These are phyloP conservation scores for Pseudochaenichthys georgianus DNA, from an alignment of 2,797 vertebrate genomes.

Conservation along the genomic window DNA sequence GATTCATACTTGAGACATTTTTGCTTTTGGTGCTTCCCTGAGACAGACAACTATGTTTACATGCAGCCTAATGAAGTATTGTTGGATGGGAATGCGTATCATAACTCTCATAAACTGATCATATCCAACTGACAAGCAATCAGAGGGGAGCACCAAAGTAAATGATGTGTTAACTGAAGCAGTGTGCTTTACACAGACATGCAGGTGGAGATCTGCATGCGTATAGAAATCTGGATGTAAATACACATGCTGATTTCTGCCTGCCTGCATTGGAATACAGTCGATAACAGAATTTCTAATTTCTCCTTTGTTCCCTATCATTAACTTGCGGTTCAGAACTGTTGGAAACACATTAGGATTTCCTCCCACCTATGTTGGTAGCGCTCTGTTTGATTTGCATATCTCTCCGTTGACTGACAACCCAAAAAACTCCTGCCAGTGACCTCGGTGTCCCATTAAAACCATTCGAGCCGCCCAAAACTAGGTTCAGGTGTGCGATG, in stretches of 20 bases:
- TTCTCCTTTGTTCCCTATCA: neutral
- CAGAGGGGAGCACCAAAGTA: conserved; percentile 11
- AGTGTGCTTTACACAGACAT: neutral
- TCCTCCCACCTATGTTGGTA: conserved; percentile 42
- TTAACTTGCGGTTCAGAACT: conserved; percentile 7
- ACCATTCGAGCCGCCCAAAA: neutral
- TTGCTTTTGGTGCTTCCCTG: conserved; percentile 12
- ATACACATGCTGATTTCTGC: neutral
- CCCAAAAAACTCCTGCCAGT: conserved; percentile 37
- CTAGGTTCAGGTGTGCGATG: conserved; percentile 10
- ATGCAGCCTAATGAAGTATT: conserved; percentile 27
- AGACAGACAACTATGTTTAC: conserved; percentile 33
- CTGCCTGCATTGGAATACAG: conserved; percentile 20
- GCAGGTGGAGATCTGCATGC: neutral
- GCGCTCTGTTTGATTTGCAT: conserved; percentile 46
- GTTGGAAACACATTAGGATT: conserved; percentile 2
- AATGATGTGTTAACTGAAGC: conserved; percentile 9
- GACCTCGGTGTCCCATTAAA: conserved; percentile 25
- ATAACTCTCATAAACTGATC: conserved; percentile 14
- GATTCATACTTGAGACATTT: neutral
- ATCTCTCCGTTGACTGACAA: conserved; percentile 45
- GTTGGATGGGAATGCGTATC: neutral
- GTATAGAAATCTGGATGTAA: neutral
- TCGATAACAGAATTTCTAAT: neutral
- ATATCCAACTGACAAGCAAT: conserved; percentile 28